Evolutionary conservation across 53 echinoderm and acorn worm genomes (phyloP), one percentile per base, ranked within the genome.

Genomic region (Mesocentrotus franciscanus): DNA sequence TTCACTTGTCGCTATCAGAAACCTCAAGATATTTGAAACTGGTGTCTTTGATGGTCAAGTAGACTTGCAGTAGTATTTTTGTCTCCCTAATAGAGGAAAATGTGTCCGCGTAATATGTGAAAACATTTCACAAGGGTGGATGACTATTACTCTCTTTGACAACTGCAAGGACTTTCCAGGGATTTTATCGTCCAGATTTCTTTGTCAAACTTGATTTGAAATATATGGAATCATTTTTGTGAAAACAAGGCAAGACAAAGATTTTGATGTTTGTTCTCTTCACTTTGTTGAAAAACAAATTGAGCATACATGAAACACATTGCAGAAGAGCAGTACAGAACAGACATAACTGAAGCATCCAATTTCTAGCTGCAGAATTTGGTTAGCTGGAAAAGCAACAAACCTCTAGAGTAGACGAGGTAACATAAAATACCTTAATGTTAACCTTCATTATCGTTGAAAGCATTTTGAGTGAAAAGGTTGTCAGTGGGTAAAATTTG

Each of bases 401-500:
- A 39, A 39, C 81, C 81, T 36, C 29, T 39, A 18, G 81, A 42
- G 4, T 1, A 81, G 42, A 81, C 17, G 39, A 42, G 42, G 81
- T 42, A 81, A 81, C 39, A 4, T 81, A 42, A 81, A 81, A 81
- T 81, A 81, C 39, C 33, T 81, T 42, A 81, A 81, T 81, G 81
- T 81, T 81, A 33, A 16, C 39, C 22, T 36, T 81, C 81, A 81
- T 81, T 81, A 81, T 33, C 42, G 81, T 81, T 81, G 33, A 81
- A 81, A 81, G 81, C 81, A 81, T 81, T 81, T 81, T 81, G 42
- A 81, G 81, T 81, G 81, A 20, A 81, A 81, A 36, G 81, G 81
- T 81, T 81, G 81, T 81, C 81, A 22, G 81, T 42, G 81, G 81
- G 81, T 81, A 81, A 81, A 35, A 81, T 42, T 60, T 90, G 90